Evolutionary conservation across 2,113 vertebrate genomes (phyloP), one percentile per base, ranked within the genome.

Genomic region (Cygnus atratus): DNA sequence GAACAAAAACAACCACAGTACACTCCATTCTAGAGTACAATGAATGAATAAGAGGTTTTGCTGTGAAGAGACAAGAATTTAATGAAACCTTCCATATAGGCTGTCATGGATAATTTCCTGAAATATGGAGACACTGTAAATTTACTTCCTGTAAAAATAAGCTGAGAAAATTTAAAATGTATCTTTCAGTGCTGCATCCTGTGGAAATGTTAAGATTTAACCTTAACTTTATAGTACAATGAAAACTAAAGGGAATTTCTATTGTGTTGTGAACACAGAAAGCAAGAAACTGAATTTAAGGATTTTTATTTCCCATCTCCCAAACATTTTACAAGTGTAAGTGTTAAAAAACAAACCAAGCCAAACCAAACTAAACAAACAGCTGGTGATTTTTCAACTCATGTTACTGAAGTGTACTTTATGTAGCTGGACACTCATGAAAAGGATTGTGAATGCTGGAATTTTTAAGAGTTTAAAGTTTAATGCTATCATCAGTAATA

Each of bases 291-390:
- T 28, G 33, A 11, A 82, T 58, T 4, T 28, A 29, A 81, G 17
- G 41, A 35, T 5, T 10, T 39, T 4, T 54, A 52, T 62, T 54
- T 39, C 28, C 22, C 17, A 4, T 9, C 2, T 1, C 4, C 1
- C 5, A 3, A n/a, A 18, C 1, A 48, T 59, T 77, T 73, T 65
- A 22, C 2, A 62, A 28, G 3, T 5, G 0, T 31, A 13, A 52
- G 1, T 57, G 22, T n/a, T 24, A n/a, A 66, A 73, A 61, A 39
- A 41, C 39, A 41, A 25, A 50, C 21, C 48, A 50, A 50, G 48
- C 22, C 21, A 50, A 50, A 50, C 21, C 48, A 50, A 50, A 50
- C 48, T 24, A 50, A 59, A 59, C 11, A 25, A 41, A 22, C 21
- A 62, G 7, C 13, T 44, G 3, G 2, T 7, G 2, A 59, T 73